Conservation (phyloP, 2,888 invertebrate species). For the Halictus ligatus region DNA sequence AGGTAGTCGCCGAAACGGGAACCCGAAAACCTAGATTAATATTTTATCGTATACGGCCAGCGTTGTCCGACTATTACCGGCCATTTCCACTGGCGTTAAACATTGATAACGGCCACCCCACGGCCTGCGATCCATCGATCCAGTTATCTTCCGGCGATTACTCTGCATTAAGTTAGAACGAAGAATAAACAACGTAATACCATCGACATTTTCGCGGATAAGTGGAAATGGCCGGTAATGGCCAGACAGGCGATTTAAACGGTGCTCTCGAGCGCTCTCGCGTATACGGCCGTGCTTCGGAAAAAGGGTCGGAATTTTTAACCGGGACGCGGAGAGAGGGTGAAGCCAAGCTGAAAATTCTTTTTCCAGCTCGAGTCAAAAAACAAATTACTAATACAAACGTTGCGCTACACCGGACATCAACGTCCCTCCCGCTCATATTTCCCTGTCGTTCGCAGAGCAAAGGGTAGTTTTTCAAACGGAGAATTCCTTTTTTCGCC, state of each 20-base stretch:
- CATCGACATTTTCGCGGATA: not conserved
- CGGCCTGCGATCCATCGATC: not conserved
- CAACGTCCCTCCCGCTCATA: not conserved
- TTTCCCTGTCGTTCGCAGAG: not conserved
- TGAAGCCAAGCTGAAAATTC: not conserved
- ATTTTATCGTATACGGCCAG: not conserved
- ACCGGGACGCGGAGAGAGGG: not conserved
- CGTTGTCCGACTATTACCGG: conserved; percentile 2
- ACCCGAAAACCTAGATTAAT: not conserved
- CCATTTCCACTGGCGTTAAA: conserved; percentile 9
- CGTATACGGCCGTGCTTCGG: not conserved
- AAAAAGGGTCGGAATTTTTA: not conserved
- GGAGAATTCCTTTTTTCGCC: not conserved
- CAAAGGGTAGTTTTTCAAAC: conserved; percentile 18
- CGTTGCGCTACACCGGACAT: not conserved
- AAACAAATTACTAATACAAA: conserved; percentile 5
- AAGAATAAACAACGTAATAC: not conserved
- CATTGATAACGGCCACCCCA: not conserved
- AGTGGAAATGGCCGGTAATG: not conserved
- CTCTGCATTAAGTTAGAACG: not conserved
- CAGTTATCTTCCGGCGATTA: not conserved
- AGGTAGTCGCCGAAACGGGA: not conserved
- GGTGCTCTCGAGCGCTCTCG: not conserved
- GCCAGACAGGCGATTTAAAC: not conserved
- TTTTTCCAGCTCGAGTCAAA: not conserved